Percentiles rank a stretch among this genome's conserved stretches.
These are phyloP conservation scores for Arctia plantaginis DNA, from an alignment of 2,888 invertebrate species.

Conservation along the genomic window DNA sequence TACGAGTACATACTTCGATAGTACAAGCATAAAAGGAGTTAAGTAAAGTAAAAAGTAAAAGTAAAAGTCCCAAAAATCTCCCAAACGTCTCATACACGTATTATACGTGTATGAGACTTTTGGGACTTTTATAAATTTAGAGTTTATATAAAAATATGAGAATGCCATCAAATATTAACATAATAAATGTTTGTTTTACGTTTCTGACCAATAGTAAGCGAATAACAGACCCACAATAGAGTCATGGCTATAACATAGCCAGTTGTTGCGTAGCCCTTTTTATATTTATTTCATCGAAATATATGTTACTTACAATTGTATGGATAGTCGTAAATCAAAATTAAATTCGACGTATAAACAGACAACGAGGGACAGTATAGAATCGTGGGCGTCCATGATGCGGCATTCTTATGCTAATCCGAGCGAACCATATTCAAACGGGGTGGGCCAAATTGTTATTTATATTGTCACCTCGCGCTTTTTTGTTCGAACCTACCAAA, in stretches of 20 bases:
- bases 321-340: conserved; percentile 84
- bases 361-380: conserved; percentile 79
- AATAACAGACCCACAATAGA: conserved; percentile 20
- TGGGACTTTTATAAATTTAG: background rate
- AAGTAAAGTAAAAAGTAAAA: too few species aligned
- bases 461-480: conserved; percentile 85
- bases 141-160: background rate
- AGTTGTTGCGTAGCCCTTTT: conserved; percentile 44
- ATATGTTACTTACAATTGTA: conserved; percentile 81
- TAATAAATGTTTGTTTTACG: background rate
- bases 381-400: conserved; percentile 81
- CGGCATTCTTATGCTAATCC: conserved; percentile 86
- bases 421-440: conserved; percentile 79
- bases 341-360: conserved; percentile 85
- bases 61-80: too few species aligned
- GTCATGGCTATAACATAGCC: conserved; percentile 17
- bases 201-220: conserved; percentile 8
- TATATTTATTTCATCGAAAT: conserved; percentile 57
- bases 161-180: background rate
- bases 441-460: conserved; percentile 87
- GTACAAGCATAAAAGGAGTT: too few species aligned
- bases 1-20: too few species aligned
- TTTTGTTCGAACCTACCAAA: conserved; percentile 75
- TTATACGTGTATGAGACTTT: background rate
- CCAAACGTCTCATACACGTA: too few species aligned